A percentile compares a stretch with the other conserved stretches of the same genome.
phyloP scores from a whole-genome alignment of 2,113 vertebrate species.

The Sitta europaea region DNA sequence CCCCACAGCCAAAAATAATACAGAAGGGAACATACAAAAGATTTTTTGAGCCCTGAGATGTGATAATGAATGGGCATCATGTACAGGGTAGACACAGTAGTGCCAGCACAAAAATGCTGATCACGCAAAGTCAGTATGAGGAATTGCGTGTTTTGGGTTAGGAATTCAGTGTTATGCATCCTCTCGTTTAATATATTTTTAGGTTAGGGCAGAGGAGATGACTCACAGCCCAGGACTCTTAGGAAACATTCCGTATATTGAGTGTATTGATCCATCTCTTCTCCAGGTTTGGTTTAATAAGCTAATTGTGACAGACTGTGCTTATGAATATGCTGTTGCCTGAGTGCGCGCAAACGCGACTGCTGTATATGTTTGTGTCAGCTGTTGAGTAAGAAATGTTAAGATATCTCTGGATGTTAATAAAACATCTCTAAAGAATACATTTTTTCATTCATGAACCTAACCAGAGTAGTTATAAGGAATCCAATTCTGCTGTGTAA shows the following conservation, averaged over 20 bases:
- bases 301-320: neutral
- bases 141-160: neutral
- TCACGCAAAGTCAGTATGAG: neutral
- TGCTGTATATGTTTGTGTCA: neutral
- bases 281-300: neutral
- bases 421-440: neutral
- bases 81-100: neutral
- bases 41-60: constrained; percentile 29
- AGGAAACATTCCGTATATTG: neutral
- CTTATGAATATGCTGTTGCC: neutral
- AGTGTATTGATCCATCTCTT: neutral
- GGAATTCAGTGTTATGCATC: neutral
- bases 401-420: neutral
- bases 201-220: neutral
- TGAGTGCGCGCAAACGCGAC: rapidly evolving
- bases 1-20: constrained; percentile 55
- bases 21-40: constrained; percentile 38
- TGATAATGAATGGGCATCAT: constrained; percentile 14
- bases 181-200: neutral
- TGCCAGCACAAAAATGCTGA: neutral
- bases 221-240: neutral
- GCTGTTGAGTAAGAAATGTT: neutral
- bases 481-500: constrained; percentile 37
- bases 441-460: constrained; percentile 21
- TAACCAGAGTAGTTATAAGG: constrained; percentile 31